A percentile compares a stretch with the other conserved stretches of the same genome.
phyloP scores from a whole-genome alignment of 2,113 vertebrate species.

The Coreoperca whiteheadi region DNA sequence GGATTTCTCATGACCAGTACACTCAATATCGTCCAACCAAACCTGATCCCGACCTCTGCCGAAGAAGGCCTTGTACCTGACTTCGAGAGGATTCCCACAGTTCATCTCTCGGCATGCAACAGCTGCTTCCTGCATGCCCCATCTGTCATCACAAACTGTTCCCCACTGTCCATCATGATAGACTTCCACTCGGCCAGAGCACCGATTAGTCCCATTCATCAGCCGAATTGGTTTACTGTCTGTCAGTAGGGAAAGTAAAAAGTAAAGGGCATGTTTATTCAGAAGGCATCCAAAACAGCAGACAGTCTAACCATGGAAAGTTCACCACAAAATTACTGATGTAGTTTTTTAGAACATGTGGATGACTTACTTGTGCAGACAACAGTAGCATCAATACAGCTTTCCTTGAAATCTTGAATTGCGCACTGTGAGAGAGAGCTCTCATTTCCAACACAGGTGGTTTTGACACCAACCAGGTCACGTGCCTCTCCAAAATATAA shows the following conservation, averaged over 20 bases:
- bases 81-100: conserved; percentile 61
- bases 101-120: conserved; percentile 70
- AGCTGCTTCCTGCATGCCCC: conserved; percentile 71
- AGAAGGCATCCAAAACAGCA: background rate
- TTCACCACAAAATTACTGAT: background rate
- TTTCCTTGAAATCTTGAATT: conserved; percentile 36
- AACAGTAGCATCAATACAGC: conserved; percentile 55
- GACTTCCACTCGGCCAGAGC: conserved; percentile 75
- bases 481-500: conserved; percentile 24
- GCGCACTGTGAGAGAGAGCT: conserved; percentile 59
- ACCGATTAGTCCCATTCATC: conserved; percentile 67
- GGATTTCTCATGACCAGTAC: conserved; percentile 69
- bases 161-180: conserved; percentile 71
- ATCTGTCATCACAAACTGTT: conserved; percentile 76
- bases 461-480: conserved; percentile 22
- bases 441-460: conserved; percentile 72
- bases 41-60: conserved; percentile 57
- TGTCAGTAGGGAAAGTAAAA: conserved; percentile 19
- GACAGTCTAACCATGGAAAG: background rate
- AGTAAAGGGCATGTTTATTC: background rate
- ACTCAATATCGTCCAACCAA: conserved; percentile 76
- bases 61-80: conserved; percentile 65
- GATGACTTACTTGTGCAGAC: conserved; percentile 64
- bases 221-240: conserved; percentile 66
- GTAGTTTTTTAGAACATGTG: background rate